Evolutionary conservation across 2,888 invertebrate genomes (phyloP).

Genomic region (Cinara cedri): DNA sequence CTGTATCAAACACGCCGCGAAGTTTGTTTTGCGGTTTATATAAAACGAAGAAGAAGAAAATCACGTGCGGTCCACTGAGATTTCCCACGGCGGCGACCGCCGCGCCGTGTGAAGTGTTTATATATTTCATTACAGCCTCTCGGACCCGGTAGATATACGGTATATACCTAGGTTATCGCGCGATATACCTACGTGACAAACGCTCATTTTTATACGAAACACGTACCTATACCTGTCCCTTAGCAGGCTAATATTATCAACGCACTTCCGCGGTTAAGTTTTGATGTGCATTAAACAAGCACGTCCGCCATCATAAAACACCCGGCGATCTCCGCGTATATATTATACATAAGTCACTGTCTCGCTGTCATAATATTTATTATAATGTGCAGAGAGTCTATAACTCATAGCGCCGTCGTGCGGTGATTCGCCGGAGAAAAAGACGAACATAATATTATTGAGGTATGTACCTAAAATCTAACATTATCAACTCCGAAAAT

Average conservation of each 20-base stretch:
- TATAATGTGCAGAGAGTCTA: too few species aligned
- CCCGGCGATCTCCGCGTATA: not conserved
- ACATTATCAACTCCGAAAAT: too few species aligned
- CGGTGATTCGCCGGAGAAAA: too few species aligned
- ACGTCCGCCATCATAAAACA: constrained; percentile 2
- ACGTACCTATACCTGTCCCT: constrained; percentile 4
- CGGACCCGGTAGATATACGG: constrained; percentile 29
- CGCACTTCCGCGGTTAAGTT: not conserved
- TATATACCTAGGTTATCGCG: too few species aligned
- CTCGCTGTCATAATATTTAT: too few species aligned
- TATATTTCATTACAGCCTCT: constrained; percentile 20
- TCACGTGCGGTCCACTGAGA: constrained; percentile 36
- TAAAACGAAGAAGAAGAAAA: not conserved
- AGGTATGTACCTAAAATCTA: too few species aligned
- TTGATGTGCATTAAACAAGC: not conserved
- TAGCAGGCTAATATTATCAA: not conserved
- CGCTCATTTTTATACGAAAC: constrained; percentile 31
- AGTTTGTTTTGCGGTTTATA: constrained; percentile 14
- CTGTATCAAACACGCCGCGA: not conserved
- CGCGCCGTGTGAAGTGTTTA: constrained; percentile 39
- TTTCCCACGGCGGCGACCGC: constrained; percentile 56
- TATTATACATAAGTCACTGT: too few species aligned
- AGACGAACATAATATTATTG: too few species aligned
- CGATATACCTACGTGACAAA: constrained; percentile 39
- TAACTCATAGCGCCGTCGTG: too few species aligned